A percentile compares a stretch with the other conserved stretches of the same genome.
Evolutionary conservation across 2,113 vertebrate species (phyloP).

Genomic region (Leucopsar rothschildi): DNA sequence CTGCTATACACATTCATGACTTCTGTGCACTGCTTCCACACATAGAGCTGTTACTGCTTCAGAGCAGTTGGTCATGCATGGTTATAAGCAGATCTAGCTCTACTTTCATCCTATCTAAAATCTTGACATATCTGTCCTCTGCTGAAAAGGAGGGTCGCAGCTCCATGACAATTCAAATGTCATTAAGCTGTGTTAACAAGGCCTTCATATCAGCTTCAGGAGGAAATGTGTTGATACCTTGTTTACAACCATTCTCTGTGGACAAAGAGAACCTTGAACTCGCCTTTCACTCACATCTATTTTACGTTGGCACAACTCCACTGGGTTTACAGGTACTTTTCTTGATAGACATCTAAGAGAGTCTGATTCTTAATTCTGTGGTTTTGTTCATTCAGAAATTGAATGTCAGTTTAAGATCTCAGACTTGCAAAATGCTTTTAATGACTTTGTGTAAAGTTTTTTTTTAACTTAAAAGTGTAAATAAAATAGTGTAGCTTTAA

Average conservation of each 20-base stretch:
- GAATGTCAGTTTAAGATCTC: not conserved
- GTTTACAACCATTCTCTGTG: slow-evolving; percentile 20
- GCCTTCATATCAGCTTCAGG: not conserved
- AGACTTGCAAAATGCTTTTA: not conserved
- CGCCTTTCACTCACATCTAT: not conserved
- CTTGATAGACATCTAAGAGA: not conserved
- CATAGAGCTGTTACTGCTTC: not conserved
- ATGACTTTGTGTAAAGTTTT: not conserved
- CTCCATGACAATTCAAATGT: slow-evolving; percentile 34
- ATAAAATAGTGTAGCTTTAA: not conserved
- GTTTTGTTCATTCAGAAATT: not conserved
- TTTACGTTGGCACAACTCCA: not conserved
- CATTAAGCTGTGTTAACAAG: not conserved
- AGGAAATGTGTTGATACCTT: slow-evolving; percentile 21
- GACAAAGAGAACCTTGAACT: not conserved
- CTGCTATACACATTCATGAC: not conserved
- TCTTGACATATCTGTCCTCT: slow-evolving; percentile 25
- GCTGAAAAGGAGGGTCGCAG: not conserved
- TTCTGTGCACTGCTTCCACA: not conserved
- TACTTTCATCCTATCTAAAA: slow-evolving; percentile 20
- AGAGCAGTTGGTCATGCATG: slow-evolving; percentile 22
- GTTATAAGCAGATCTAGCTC: slow-evolving; percentile 23
- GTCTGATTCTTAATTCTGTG: not conserved
- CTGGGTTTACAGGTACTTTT: not conserved
- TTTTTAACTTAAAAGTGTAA: not conserved